Percentiles rank a stretch among this genome's conserved stretches.
Conservation (phyloP, 2,797 vertebrate species). For the Lacerta agilis region DNA sequence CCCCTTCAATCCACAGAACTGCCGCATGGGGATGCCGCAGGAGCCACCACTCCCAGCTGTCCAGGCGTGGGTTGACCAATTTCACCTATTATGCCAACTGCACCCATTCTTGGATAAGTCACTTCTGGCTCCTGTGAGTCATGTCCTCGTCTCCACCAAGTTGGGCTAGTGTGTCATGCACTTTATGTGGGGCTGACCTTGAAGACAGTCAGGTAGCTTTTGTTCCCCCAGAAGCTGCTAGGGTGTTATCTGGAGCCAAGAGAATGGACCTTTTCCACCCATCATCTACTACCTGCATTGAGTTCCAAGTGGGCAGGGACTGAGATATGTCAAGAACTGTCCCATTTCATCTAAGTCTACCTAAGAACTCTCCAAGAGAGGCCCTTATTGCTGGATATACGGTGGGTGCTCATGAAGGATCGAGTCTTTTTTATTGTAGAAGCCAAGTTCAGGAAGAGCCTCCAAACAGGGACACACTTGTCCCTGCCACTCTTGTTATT, state of each 20-base stretch:
- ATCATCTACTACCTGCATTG: neutral
- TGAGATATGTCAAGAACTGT: neutral
- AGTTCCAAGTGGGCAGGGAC: neutral
- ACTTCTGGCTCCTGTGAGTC: neutral
- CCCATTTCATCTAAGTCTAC: neutral
- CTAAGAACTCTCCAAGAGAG: neutral
- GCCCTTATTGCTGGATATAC: neutral
- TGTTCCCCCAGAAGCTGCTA: neutral
- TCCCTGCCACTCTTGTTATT: neutral
- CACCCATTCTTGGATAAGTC: neutral
- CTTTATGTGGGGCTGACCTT: neutral
- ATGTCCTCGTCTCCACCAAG: neutral
- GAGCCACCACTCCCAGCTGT: too few relatives aligned
- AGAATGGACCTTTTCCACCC: neutral
- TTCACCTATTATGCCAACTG: neutral
- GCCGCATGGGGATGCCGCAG: too few relatives aligned
- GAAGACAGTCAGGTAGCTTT: neutral
- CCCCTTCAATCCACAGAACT: too few relatives aligned
- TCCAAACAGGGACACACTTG: neutral
- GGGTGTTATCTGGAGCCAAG: neutral
- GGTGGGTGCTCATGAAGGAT: neutral
- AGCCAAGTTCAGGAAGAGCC: neutral
- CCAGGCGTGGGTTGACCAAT: neutral
- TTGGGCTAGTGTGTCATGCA: neutral
- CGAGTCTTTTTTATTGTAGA: neutral